Evolutionary conservation across 1,140 invertebrate genomes (phyloP), one percentile per base, ranked within the genome.

Genomic region (Homalodisca vitripennis): DNA sequence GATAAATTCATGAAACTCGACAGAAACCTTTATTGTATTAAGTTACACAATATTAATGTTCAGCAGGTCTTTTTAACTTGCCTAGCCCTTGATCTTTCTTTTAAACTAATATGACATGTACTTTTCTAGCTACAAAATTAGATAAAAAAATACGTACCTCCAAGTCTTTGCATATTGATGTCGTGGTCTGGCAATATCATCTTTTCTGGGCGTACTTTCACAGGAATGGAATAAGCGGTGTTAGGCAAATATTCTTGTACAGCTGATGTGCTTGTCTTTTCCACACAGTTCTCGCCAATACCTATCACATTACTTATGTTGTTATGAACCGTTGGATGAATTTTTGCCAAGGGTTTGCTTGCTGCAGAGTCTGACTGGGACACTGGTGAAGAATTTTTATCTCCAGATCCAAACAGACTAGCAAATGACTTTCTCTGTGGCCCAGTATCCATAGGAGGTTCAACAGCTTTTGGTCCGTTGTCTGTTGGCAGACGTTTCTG

Each of bases 351-450:
- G 17, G 63, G 41, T 27, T 66, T 46, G n/a, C 17, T 17, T 17
- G 29, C 17, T 34, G n/a, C 27, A 3, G 41, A 14, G n/a, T 66
- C 41, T 26, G 3, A 24, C 22, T 17, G 63, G 26, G 34, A 47
- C 1, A 22, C 2, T 22, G 2, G n/a, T 1, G 26, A 1, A 1
- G 20, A 12, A 2, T 27, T 1, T 13, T 20, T 46, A 26, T 13
- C 24, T 26, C 63, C 63, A 46, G 63, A 32, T 22, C 20, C 41
- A 17, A 66, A 66, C 63, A 66, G 22, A 47, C 63, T 66, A 10
- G 63, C 63, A 27, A 47, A 66, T 1, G 63, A 66, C 47, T 66
- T 66, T 27, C 47, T 66, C 22, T 32, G 63, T 13, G 63, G 63
- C 26, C 32, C 32, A 3, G 63, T 41, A 24, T 66, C 63, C 1